Evolutionary conservation across 2,797 vertebrate species (phyloP).

Genomic region (Arctocebus calabarensis): DNA sequence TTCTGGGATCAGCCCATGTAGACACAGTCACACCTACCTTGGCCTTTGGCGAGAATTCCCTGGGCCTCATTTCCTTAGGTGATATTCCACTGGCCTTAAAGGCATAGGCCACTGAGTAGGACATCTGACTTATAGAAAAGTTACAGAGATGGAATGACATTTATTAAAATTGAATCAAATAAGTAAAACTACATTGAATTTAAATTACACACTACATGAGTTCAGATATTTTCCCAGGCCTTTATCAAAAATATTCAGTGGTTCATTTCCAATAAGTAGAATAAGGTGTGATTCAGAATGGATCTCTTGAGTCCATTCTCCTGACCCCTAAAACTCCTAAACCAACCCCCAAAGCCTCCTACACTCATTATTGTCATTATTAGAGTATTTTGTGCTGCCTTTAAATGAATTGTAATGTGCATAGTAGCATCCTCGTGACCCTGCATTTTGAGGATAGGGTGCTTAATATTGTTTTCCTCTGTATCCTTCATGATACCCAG

Average conservation of each 20-base stretch:
- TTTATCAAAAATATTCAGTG: neutral
- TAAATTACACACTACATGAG: neutral
- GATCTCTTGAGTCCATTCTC: neutral
- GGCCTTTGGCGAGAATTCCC: neutral
- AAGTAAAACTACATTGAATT: constrained; percentile 12
- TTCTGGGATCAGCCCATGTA: neutral
- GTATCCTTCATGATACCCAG: neutral
- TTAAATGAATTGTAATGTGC: neutral
- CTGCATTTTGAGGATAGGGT: neutral
- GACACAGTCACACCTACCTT: neutral
- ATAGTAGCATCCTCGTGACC: neutral
- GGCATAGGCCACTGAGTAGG: neutral
- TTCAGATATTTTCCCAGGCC: neutral
- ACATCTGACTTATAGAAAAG: neutral
- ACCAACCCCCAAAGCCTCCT: neutral
- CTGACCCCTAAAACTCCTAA: neutral
- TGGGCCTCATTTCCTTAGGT: neutral
- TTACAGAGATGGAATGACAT: neutral
- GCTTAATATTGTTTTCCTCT: neutral
- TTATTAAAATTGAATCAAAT: constrained; percentile 7
- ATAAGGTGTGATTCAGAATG: neutral
- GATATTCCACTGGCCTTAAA: neutral
- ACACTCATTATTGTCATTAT: neutral
- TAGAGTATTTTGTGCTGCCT: neutral
- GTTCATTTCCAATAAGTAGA: neutral